phyloP scores from a whole-genome alignment of 2,113 vertebrate genomes.

The Neotoma lepida region DNA sequence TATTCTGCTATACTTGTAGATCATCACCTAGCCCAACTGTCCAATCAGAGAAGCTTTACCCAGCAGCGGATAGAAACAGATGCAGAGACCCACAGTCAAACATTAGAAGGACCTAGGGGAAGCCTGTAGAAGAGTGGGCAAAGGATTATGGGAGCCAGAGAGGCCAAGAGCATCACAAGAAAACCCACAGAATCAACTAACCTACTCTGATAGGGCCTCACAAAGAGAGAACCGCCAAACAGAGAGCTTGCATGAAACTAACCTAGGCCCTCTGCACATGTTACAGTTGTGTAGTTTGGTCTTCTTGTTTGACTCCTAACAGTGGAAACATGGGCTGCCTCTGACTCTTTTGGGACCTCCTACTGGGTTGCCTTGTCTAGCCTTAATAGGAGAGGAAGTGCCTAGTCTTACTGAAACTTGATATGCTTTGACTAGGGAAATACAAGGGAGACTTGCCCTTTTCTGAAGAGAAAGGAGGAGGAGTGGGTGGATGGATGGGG shows the following conservation, averaged over 20 bases:
- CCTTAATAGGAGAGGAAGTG: neutral
- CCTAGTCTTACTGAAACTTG: neutral
- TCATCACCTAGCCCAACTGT: neutral
- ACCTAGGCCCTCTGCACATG: neutral
- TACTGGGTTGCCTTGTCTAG: neutral
- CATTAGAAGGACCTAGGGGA: neutral
- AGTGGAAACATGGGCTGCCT: neutral
- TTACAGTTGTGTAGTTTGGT: neutral
- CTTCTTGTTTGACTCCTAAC: neutral
- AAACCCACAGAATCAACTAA: neutral
- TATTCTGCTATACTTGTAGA: neutral
- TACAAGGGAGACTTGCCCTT: too few species aligned
- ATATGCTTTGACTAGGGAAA: neutral
- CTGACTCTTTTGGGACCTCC: neutral
- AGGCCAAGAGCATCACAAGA: neutral
- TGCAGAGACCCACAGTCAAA: neutral
- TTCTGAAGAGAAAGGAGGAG: neutral
- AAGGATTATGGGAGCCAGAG: neutral
- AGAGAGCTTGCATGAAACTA: neutral
- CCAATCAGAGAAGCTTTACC: neutral
- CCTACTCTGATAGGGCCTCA: neutral
- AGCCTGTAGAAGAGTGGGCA: neutral
- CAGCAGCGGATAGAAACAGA: neutral
- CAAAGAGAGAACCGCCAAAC: neutral
- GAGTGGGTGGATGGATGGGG: neutral